Percentiles rank a stretch among this genome's conserved stretches.
Conservation (phyloP, 2,113 vertebrate genomes). For the Chionodraco myersi region DNA sequence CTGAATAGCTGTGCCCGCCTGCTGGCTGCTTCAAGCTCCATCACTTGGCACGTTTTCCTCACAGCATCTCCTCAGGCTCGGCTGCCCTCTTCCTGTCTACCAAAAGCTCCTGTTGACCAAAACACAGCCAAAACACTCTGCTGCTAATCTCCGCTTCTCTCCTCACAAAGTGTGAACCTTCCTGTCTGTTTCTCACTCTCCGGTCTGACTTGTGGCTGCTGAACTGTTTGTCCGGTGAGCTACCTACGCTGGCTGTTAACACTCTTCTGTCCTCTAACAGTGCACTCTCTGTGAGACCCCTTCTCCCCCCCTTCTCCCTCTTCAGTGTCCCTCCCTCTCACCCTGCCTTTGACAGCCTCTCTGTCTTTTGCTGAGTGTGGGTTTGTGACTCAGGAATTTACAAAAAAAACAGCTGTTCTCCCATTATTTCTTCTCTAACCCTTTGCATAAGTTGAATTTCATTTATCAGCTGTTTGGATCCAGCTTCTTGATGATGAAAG, state of each 20-base stretch:
- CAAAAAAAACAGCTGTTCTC: conserved; percentile 64
- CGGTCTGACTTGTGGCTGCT: conserved; percentile 34
- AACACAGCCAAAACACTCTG: conserved; percentile 22
- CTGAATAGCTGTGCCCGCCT: conserved; percentile 68
- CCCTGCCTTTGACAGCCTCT: conserved; percentile 62
- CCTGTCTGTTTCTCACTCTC: conserved; percentile 28
- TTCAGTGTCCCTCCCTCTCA: conserved; percentile 64
- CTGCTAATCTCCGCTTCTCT: conserved; percentile 8
- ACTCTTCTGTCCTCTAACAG: conserved; percentile 67
- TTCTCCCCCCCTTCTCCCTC: conserved; percentile 29
- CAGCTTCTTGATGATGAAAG: not conserved
- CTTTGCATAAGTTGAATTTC: conserved; percentile 43
- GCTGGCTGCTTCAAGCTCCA: conserved; percentile 65
- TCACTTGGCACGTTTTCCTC: conserved; percentile 68
- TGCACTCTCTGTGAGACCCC: conserved; percentile 68
- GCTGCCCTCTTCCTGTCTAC: conserved; percentile 50
- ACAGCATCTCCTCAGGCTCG: conserved; percentile 65
- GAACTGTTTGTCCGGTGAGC: conserved; percentile 41
- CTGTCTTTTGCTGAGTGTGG: conserved; percentile 65
- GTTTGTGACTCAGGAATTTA: conserved; percentile 66
- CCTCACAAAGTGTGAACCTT: conserved; percentile 32
- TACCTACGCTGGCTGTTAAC: conserved; percentile 67
- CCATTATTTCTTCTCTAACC: conserved; percentile 25
- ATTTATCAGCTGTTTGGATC: conserved; percentile 16
- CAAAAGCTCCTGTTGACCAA: conserved; percentile 53